Evolutionary conservation across 1,140 invertebrate species (phyloP).

Genomic region (Theocolax elegans): DNA sequence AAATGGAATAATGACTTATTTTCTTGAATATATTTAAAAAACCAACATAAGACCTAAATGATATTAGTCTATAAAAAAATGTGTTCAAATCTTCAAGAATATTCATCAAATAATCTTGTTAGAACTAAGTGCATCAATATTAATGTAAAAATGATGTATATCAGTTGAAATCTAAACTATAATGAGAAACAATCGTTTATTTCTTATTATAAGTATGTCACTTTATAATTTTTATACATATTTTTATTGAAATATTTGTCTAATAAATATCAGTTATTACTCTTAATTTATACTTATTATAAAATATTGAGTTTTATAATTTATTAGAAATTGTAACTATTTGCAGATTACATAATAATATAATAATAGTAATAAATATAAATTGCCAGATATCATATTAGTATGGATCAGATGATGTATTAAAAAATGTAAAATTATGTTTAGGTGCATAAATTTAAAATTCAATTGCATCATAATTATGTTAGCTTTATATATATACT

Average conservation of each 20-base stretch:
- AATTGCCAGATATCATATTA: constrained; percentile 11
- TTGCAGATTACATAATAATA: no score
- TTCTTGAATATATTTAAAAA: neutral
- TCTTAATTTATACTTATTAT: no score
- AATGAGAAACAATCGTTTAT: no score
- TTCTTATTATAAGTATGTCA: no score
- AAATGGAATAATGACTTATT: constrained; percentile 5
- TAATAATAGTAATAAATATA: no score
- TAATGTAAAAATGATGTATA: constrained; percentile 23
- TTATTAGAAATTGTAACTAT: no score
- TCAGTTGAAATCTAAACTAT: neutral
- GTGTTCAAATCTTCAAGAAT: constrained; percentile 22
- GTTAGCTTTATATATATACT: constrained; percentile 4
- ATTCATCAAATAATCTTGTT: constrained; percentile 7
- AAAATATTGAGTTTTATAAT: no score
- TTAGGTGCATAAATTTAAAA: neutral
- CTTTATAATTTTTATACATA: no score
- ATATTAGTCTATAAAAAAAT: constrained; percentile 23
- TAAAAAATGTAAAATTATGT: neutral
- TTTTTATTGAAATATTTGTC: no score
- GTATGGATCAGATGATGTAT: neutral
- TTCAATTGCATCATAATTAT: neutral
- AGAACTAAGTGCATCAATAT: constrained; percentile 12
- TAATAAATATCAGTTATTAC: no score
- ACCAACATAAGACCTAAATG: neutral